Base-by-base conservation (phyloP, 2,797 vertebrate genomes). In the Oreochromis grahami region DNA sequence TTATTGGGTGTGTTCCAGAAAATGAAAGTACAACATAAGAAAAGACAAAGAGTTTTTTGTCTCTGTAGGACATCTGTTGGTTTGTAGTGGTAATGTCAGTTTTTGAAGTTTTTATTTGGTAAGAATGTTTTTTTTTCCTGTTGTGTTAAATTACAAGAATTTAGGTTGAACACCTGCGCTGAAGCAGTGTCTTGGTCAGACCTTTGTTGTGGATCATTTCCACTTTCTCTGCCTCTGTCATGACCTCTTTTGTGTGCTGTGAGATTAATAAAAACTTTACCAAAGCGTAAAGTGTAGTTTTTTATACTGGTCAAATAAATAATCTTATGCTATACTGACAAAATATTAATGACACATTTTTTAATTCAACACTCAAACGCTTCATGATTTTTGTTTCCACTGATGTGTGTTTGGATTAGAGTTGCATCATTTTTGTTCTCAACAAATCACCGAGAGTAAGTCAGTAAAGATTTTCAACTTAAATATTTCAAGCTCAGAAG, bases 291-390 rank as follows among this genome's bases (percentile, higher is more conserved):
- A 32, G 56, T 58, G 56, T 58, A 32, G 29, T 32, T 60, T 32
- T 60, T 32, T 3, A 10, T 34, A 60, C 15, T 6, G 56, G 8
- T 60, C 26, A 60, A 32, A 60, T 34, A 10, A 60, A 32, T 60
- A 19, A 32, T 32, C 56, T 60, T 19, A 60, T 60, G 56, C 8
- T 2, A 34, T 60, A 29, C 29, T 34, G 8, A 32, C 29, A 34
- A 32, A 60, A 60, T 19, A 60, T 60, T 60, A 60, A 60, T 34
- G 56, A 17, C 19, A 58, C 56, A 58, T 58, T 58, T 58, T 58
- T 34, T 0, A 58, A 34, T 1, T 32, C 1, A 60, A 10, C 8
- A 17, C 29, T 60, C 56, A 19, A 11, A 34, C 1, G 0, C 26
- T 1, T 34, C 3, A 32, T 60, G 0, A 60, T 1, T 34, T 32